Percentiles rank a stretch among this genome's conserved stretches.
These are phyloP conservation scores for Spermophilus dauricus DNA, from an alignment of 2,113 vertebrate species.

Conservation along the genomic window DNA sequence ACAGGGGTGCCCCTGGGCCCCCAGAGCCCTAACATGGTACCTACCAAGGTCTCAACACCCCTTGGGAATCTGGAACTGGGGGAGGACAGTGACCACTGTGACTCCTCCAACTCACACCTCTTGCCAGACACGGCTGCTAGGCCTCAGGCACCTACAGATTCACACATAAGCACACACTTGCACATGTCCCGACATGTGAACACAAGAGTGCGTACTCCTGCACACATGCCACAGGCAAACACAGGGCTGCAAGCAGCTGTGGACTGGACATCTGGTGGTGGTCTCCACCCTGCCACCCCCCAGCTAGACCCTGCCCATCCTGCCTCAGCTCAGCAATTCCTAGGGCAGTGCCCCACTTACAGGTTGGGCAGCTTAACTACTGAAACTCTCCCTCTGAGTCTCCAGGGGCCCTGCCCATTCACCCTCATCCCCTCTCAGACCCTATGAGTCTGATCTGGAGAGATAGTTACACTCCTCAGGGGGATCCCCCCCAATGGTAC, in stretches of 20 bases:
- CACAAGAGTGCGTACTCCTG: fast-evolving
- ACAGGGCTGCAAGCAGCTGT: background rate
- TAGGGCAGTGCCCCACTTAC: background rate
- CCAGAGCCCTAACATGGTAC: background rate
- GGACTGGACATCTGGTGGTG: background rate
- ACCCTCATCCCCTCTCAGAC: background rate
- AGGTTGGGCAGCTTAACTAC: background rate
- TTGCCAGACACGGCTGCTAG: background rate
- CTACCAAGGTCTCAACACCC: background rate
- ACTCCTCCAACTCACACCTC: background rate
- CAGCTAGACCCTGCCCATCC: background rate
- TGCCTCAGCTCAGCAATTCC: background rate
- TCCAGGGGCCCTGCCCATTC: background rate
- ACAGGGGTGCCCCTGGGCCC: fast-evolving
- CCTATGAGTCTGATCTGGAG: background rate
- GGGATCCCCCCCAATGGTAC: background rate
- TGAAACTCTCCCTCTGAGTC: background rate
- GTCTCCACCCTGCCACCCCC: background rate
- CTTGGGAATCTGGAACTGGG: background rate
- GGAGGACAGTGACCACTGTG: background rate
- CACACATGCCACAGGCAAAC: background rate
- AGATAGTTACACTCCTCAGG: background rate
- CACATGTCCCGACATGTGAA: background rate
- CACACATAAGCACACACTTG: background rate
- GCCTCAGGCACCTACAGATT: background rate